Evolutionary conservation across 2,888 invertebrate species (phyloP).

Genomic region (Clusia tigrina): DNA sequence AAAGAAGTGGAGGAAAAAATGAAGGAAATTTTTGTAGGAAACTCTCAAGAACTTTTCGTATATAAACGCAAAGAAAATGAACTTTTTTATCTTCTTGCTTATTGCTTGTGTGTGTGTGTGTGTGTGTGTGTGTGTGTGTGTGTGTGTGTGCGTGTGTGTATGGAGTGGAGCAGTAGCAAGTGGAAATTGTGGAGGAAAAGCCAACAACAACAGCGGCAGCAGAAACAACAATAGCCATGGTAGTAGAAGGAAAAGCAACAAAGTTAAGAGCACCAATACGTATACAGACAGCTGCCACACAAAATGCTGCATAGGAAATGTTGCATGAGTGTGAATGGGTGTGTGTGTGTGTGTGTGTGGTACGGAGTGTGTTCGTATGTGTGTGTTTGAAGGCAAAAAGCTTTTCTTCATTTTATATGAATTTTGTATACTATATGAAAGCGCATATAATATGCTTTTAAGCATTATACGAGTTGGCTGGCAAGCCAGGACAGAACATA

Average conservation of each 20-base stretch:
- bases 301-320: conserved; percentile 23
- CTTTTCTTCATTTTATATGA: conserved; percentile 46
- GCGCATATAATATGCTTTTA: neutral
- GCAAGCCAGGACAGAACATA: too few relatives aligned
- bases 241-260: conserved; percentile 9
- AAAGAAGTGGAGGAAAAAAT: neutral
- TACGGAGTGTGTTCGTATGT: conserved; percentile 15
- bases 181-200: conserved; percentile 36
- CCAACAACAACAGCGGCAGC: conserved; percentile 12
- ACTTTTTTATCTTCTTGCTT: conserved; percentile 8
- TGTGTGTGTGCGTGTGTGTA: conserved; percentile 25
- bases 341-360: conserved; percentile 10
- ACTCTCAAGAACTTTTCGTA: conserved; percentile 3
- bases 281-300: conserved; percentile 53
- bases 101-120: conserved; percentile 12
- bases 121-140: conserved; percentile 24
- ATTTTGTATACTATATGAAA: conserved; percentile 15
- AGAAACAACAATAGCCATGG: conserved; percentile 9
- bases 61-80: neutral
- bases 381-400: conserved; percentile 40
- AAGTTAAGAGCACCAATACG: conserved; percentile 48
- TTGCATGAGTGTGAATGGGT: neutral
- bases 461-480: conserved; percentile 1
- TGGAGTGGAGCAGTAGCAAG: too few relatives aligned
- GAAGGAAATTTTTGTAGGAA: neutral